Conservation (phyloP, 2,888 invertebrate species). For the Hartigia nigra region DNA sequence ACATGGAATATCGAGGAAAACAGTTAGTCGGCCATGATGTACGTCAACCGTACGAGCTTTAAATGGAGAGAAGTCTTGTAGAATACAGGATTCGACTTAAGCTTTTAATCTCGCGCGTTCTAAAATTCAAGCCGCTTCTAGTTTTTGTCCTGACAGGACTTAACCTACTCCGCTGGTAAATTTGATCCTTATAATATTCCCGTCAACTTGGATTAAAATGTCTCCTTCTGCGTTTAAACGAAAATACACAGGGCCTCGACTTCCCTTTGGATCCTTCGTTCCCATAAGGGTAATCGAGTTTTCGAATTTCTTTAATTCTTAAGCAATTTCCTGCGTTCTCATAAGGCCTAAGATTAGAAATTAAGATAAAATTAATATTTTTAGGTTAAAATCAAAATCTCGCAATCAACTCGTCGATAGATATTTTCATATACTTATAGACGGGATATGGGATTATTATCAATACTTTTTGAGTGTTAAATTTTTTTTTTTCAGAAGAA, state of each 20-base stretch:
- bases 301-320: too few relatives aligned
- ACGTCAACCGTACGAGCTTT: not conserved
- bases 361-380: not conserved
- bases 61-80: not conserved
- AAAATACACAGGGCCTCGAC: not conserved
- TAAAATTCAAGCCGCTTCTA: conserved; percentile 52
- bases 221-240: conserved; percentile 24
- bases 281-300: too few relatives aligned
- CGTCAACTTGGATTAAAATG: conserved; percentile 46
- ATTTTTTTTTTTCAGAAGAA: not conserved
- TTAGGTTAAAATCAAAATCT: not conserved
- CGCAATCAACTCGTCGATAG: too few relatives aligned
- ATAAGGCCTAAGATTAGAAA: not conserved
- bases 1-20: not conserved
- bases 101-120: conserved; percentile 45
- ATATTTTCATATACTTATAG: too few relatives aligned
- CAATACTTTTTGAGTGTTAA: not conserved
- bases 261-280: not conserved
- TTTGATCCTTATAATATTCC: conserved; percentile 49
- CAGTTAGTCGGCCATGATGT: not conserved
- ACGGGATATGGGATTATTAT: not conserved
- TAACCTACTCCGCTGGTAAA: conserved; percentile 38
- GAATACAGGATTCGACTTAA: not conserved
- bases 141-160: conserved; percentile 53
- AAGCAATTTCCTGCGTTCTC: too few relatives aligned